Evolutionary conservation across 2,888 invertebrate species (phyloP), one percentile per base, ranked within the genome.

Genomic region (Ctenicera cuprea): DNA sequence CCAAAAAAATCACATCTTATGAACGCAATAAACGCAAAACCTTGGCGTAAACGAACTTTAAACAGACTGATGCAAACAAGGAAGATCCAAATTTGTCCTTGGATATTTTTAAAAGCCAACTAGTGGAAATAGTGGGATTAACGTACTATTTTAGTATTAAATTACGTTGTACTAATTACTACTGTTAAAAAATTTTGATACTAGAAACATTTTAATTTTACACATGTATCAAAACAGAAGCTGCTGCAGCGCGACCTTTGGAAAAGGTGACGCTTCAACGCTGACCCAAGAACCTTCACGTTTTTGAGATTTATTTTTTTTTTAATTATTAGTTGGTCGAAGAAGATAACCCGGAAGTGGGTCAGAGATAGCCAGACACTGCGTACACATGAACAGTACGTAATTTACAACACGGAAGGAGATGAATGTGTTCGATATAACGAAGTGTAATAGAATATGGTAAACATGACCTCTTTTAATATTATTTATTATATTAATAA

Each of bases 341-440:
- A 66, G 20, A 9, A 66, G 41, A 66, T 66, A 66, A 66, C 52
- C 52, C 65, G 65, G 65, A 66, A 66, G 52, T 66, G 52, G 65
- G 65, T 54, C 65, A 66, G 38, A 37, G 38, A 66, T 66, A 38
- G 22, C n/a, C 41, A 54, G 14, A 54, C 33, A n/a, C 48, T 50
- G 50, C 50, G 16, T 50, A 16, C 16, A 48, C 20, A 20, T 18
- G 3, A 5, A 18, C 9, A 48, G 18, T 20, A 50, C 11, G 22
- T 12, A 50, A 50, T 45, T 45, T 45, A 45, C 50, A 12, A 22
- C 50, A 50, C 50, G 22, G 50, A 50, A 48, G 16, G 48, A 20
- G 48, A 18, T 48, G 18, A 48, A 50, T 22, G 22, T 50, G 50
- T 50, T 22, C 18, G 18, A 22, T 22, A 50, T 22, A 50, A 22